Base-by-base conservation (phyloP, 2,888 invertebrate species). In the Ectropis crepuscularia region DNA sequence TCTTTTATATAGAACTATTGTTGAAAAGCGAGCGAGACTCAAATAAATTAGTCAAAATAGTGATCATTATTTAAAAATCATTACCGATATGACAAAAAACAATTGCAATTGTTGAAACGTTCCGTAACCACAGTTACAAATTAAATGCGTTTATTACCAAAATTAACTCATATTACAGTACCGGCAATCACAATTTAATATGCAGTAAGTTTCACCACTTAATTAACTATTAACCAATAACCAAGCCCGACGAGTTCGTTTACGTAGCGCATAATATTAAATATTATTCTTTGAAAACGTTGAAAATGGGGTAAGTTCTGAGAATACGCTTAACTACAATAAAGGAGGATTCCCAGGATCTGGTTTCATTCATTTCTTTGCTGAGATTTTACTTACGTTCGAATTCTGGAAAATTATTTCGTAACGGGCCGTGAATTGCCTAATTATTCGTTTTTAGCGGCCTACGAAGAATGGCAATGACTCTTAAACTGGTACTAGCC, bases 271-370 rank as follows among this genome's bases (percentile, higher is more conserved):
- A 51, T 28, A 51, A 51, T 41, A 10, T 51, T 12, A 41, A 50
- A 51, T 51, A 46, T 54, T 46, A n/a, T 54, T 37, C 46, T 54
- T 53, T 53, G 53, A 53, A 54, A 54, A 16, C 37, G 54, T 36
- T 47, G 39, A n/a, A 55, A 47, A 36, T 47, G 10, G 28, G 39
- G 7, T 12, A 38, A 7, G 28, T 39, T 47, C 47, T 16, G 16
- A 5, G n/a, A 55, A 55, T 55, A 6, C 7, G 55, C 16, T 10
- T 7, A 16, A 55, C 12, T 47, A 38, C 12, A 55, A 41, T 47
- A 47, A 37, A 46, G 9, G 46, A 11, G 53, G 46, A 50, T 59
- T 60, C 53, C 41, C 53, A 48, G 39, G 47, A 60, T 60, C 60
- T 60, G 53, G 16, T 10, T 36, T 51, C 53, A 9, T 12, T 53